A percentile compares a stretch with the other conserved stretches of the same genome.
phyloP scores from a whole-genome alignment of 37 sponge, comb jelly and placozoan species.

The Oscarella lobularis region DNA sequence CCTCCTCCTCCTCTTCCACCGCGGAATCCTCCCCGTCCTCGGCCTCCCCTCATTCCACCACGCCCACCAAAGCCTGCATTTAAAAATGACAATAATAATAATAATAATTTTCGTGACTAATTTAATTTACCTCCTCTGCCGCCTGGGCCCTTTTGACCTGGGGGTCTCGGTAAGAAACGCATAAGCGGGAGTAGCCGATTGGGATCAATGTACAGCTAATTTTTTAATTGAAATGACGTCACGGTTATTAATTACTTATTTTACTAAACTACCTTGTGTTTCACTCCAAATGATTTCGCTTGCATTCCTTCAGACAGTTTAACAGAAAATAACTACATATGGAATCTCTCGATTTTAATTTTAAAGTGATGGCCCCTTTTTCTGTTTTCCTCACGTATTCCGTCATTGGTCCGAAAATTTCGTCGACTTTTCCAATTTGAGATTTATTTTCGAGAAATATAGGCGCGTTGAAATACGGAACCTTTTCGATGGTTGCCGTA shows the following conservation, averaged over 20 bases:
- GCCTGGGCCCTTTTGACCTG: no score
- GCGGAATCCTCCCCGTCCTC: conserved; percentile 16
- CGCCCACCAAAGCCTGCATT: background rate
- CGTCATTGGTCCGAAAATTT: conserved; percentile 92
- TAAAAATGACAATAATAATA: background rate
- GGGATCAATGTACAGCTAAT: conserved; percentile 83
- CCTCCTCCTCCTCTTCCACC: conserved; percentile 37
- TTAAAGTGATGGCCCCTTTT: conserved; percentile 39
- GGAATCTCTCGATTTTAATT: conserved; percentile 10
- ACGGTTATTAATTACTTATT: background rate
- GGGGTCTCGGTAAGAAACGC: conserved; percentile 72
- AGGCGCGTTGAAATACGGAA: conserved; percentile 98
- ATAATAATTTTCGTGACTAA: no score
- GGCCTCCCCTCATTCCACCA: conserved; percentile 5
- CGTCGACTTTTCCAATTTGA: conserved; percentile 96
- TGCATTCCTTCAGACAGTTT: conserved; percentile 71
- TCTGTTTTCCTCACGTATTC: conserved; percentile 38
- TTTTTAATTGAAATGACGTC: background rate
- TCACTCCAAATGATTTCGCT: conserved; percentile 56
- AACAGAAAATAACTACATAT: conserved; percentile 62
- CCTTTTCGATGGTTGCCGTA: conserved; percentile 54
- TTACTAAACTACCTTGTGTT: conserved; percentile 58
- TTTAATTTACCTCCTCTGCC: no score
- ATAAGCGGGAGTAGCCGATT: conserved; percentile 71
- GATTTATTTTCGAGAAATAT: conserved; percentile 94